A percentile compares a stretch with the other conserved stretches of the same genome.
phyloP scores from a whole-genome alignment of 2,888 invertebrate genomes.

The Ectemnius lituratus region DNA sequence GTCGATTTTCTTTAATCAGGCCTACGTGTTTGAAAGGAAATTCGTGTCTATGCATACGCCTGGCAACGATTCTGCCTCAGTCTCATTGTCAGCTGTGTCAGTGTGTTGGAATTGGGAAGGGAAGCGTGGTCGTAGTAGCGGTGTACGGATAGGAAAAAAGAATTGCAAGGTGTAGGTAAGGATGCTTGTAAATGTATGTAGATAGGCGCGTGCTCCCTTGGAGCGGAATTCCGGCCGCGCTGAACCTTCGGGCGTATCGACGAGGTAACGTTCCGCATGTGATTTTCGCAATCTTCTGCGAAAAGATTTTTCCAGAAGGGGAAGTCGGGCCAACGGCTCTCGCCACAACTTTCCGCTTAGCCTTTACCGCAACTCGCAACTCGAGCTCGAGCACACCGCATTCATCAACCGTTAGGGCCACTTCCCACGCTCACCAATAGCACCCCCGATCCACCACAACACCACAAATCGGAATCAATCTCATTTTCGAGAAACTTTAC shows the following conservation, averaged over 20 bases:
- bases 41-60: neutral
- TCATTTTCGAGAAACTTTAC: no score
- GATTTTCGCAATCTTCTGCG: slow-evolving; percentile 51
- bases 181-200: slow-evolving; percentile 15
- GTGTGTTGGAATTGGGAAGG: no score
- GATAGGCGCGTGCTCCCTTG: slow-evolving; percentile 72
- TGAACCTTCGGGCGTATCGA: slow-evolving; percentile 56
- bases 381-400: no score
- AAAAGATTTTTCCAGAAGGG: slow-evolving; percentile 39
- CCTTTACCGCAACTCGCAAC: slow-evolving; percentile 1
- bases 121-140: no score
- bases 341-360: slow-evolving; percentile 1
- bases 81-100: no score
- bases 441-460: no score
- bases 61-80: no score
- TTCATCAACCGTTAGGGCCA: no score
- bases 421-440: no score
- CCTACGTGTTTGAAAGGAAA: neutral
- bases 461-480: no score
- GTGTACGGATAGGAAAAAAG: no score
- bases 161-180: no score
- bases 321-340: slow-evolving; percentile 6
- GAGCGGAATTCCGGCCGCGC: slow-evolving; percentile 75
- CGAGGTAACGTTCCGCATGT: slow-evolving; percentile 54
- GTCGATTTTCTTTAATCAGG: neutral